phyloP scores from a whole-genome alignment of 2,113 vertebrate genomes.

The Mus pahari region DNA sequence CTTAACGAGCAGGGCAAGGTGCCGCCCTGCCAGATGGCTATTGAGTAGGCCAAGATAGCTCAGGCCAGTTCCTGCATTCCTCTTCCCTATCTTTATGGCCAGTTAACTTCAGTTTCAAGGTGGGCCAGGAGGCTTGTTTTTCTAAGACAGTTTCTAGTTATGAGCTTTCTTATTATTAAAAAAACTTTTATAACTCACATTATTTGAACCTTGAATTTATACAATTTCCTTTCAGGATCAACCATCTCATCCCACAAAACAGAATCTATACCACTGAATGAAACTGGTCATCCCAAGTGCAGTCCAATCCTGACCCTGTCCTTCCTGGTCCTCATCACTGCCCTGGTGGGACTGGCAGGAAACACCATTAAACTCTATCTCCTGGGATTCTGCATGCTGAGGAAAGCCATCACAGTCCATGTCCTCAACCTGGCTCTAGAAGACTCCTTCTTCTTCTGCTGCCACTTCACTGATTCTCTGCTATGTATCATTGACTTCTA shows the following conservation, averaged over 20 bases:
- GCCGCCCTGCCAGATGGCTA: no score
- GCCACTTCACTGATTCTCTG: background rate
- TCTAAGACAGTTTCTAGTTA: no score
- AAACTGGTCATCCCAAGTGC: background rate
- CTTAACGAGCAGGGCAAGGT: no score
- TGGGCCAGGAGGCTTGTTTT: no score
- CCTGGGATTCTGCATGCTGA: background rate
- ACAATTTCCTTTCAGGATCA: conserved; percentile 49
- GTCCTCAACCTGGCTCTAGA: conserved; percentile 25
- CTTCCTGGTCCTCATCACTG: background rate
- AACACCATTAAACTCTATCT: background rate
- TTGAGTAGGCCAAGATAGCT: no score
- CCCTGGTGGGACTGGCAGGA: background rate
- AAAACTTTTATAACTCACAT: no score
- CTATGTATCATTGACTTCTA: accelerated
- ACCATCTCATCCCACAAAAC: background rate
- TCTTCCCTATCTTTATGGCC: no score
- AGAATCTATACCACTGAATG: background rate
- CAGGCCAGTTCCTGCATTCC: no score
- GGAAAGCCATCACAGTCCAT: background rate
- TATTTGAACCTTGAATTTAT: no score
- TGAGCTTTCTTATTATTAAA: no score
- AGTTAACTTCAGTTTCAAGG: no score
- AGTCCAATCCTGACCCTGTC: accelerated
- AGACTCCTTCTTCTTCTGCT: background rate